A percentile compares a stretch with the other conserved stretches of the same genome.
phyloP scores from a whole-genome alignment of 2,797 vertebrate genomes.

The Staurois parvus region DNA sequence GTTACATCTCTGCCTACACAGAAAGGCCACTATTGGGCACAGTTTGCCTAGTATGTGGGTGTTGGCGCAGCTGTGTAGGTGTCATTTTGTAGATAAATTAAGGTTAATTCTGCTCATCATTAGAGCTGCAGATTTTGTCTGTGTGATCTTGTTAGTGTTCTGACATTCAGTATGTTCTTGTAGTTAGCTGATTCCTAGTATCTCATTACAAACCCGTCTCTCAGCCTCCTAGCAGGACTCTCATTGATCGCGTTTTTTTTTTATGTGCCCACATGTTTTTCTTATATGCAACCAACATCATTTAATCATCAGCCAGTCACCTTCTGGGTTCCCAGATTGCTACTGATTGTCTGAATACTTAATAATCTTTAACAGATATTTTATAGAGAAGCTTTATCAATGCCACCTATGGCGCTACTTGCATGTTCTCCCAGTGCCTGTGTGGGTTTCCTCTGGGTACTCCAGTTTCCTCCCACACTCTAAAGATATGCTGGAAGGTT shows the following conservation, averaged over 20 bases:
- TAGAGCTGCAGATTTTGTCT: conserved; percentile 26
- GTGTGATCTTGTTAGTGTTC: conserved; percentile 39
- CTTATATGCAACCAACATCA: not conserved
- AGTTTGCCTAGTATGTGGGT: conserved; percentile 11
- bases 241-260: not conserved
- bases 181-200: conserved; percentile 10
- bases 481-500: too few relatives aligned
- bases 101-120: conserved; percentile 37
- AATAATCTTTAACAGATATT: not conserved
- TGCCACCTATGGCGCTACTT: too few relatives aligned
- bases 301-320: not conserved
- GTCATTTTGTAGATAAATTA: conserved; percentile 33
- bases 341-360: not conserved
- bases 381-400: too few relatives aligned
- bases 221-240: not conserved
- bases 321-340: not conserved
- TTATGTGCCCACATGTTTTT: not conserved
- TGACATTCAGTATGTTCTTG: conserved; percentile 18
- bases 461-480: too few relatives aligned
- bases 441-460: too few relatives aligned
- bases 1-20: conserved; percentile 37
- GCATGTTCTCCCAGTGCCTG: too few relatives aligned
- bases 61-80: not conserved
- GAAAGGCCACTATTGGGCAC: not conserved
- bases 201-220: conserved; percentile 9